Base-by-base conservation (phyloP, 1,140 invertebrate species). In the Physella acuta region DNA sequence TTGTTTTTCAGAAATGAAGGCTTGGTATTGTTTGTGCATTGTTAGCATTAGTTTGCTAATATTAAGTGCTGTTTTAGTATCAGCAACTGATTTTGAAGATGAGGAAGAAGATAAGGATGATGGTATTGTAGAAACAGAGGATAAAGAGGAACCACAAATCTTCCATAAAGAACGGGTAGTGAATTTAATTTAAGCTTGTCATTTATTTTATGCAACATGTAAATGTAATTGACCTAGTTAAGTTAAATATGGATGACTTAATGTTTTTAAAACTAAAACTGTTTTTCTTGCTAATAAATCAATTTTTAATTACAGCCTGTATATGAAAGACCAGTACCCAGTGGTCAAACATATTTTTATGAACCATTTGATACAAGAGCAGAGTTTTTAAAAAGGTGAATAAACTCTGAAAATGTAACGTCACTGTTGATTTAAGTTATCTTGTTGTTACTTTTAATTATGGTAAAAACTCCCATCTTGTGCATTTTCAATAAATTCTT, bases 281-380 rank as follows among this genome's bases (percentile, higher is more conserved):
- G n/a, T n/a, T n/a, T n/a, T n/a, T n/a, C n/a, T n/a, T n/a, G n/a
- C n/a, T n/a, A n/a, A n/a, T n/a, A n/a, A n/a, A n/a, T n/a, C n/a
- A n/a, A n/a, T n/a, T n/a, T n/a, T n/a, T 53, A 17, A 30, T 56
- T n/a, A 58, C 36, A 61, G 59, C 59, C 59, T 61, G n/a, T 37
- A 4, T 61, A 61, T 61, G 14, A 70, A 36, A 73, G 71, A 64
- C 81, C 81, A 60, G 73, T 69, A 36, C 61, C 77, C 3, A 65
- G 64, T 56, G 89, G 85, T 34, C 88, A 88, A 77, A 88, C 89
- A n/a, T 91, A 94, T 82, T 88, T 98, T 62, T 89, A 91, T 20
- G 95, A 98, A 78, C 90, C 93, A 81, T 98, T 98, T 86, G 93
- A 97, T 84, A 89, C 94, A 85, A 82, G 86, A 37, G 88, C 89